Conservation (phyloP, 1,140 invertebrate genomes). For the Phthorimaea operculella region DNA sequence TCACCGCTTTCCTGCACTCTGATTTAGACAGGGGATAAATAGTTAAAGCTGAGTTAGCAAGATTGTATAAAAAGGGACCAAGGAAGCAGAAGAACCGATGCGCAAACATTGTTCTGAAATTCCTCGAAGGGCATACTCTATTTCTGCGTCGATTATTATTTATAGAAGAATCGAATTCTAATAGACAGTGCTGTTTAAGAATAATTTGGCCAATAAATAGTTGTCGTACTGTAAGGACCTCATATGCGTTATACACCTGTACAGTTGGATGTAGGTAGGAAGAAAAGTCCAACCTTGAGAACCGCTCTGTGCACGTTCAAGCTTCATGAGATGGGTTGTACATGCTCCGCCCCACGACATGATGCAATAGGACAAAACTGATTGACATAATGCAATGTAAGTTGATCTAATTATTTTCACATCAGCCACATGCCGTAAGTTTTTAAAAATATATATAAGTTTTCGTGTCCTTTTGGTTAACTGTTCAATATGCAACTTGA, state of each 20-base stretch:
- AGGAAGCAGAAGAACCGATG: background rate
- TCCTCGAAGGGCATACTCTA: background rate
- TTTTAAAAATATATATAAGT: constrained; percentile 1
- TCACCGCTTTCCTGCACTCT: background rate
- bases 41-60: background rate
- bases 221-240: background rate
- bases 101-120: background rate
- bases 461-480: background rate
- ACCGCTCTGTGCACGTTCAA: background rate
- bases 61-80: background rate
- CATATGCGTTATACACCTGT: background rate
- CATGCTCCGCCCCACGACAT: background rate
- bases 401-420: background rate
- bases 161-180: background rate
- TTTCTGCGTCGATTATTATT: background rate
- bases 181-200: background rate
- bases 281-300: background rate
- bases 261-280: background rate
- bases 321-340: background rate
- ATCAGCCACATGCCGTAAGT: background rate
- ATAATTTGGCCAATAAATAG: background rate
- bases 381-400: background rate
- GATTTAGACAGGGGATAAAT: background rate
- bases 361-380: background rate
- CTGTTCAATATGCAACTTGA: background rate